Evolutionary conservation across 2,888 invertebrate species (phyloP), one percentile per base, ranked within the genome.

Genomic region (Drosophila antonietae): DNA sequence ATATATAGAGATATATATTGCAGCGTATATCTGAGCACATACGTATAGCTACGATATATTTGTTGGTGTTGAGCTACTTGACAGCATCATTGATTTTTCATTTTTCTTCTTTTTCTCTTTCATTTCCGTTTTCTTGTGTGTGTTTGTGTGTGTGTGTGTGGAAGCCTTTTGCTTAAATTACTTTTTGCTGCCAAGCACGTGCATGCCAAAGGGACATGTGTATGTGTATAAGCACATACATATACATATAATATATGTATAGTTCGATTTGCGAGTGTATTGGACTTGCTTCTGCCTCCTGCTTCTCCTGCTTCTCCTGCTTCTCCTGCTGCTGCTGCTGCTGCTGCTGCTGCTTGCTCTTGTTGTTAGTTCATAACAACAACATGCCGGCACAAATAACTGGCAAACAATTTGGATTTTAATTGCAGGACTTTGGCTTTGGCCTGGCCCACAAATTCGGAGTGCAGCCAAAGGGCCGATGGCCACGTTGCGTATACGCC

Each of bases 41-140:
- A 3, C n/a, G 3, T 41, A 14, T 20, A 37, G 33, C 23, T 15
- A 15, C 28, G 52, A 20, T 66, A 39, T 39, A 18, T 66, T 28
- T 37, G 44, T 51, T 51, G 60, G n/a, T 53, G 23, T 39, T 14
- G 56, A 56, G 58, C 74, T 73, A 75, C 71, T 86, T 84, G 83
- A 78, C 89, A 84, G 83, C 83, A 84, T 88, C 84, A 87, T 85
- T 89, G 85, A 84, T 89, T 87, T 89, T 89, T 84, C 88, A 77
- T 73, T 80, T 81, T 62, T 41, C 71, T 51, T 33, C 46, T 77
- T 74, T 58, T 23, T 68, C 51, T 70, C 60, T 67, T 60, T 37
- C 39, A 49, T 71, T 78, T 64, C 61, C 47, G 33, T 58, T 58
- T 68, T 44, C 52, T 62, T 66, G 46, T 52, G 57, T 52, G 53